Evolutionary conservation across 2,797 vertebrate species (phyloP), one percentile per base, ranked within the genome.

Genomic region (Danio jaintianensis): DNA sequence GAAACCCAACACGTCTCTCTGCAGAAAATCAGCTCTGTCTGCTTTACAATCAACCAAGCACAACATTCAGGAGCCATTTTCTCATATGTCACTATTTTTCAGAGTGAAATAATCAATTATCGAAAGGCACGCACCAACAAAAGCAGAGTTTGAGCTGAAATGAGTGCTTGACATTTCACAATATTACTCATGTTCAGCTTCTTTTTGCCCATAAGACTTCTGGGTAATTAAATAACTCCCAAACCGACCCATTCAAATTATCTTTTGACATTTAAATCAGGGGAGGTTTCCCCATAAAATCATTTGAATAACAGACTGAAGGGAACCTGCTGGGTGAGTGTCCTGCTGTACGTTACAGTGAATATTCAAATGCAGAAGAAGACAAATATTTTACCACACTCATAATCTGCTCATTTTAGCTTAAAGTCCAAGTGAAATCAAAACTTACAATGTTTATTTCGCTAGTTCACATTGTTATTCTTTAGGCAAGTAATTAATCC

Each of bases 61-160:
- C 45, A 87, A 77, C 77, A 83, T 88, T 67, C 56, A 58, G 43
- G 20, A 81, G 70, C 55, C 0, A 83, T 73, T 75, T 18, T 75
- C 62, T 87, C 83, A 90, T 89, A 87, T 88, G 86, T 84, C 86
- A 29, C 29, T 78, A 20, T 62, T 67, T 18, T 74, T 75, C 71
- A 84, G 13, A 20, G 22, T 22, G 15, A 79, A 22, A 69, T 40
- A 29, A 61, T 8, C 9, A 45, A 66, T 36, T 18, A 13, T 6
- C 29, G 20, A 20, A 42, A n/a, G 0, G 4, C 61, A 18, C 5
- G 2, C n/a, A 22, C 9, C 4, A 53, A 53, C 67, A 42, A 70
- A 53, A 70, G 50, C 42, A 53, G 20, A 42, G 38, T 58, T 72
- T 43, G 4, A 29, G 40, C 69, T 75, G 36, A 75, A 61, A 43